phyloP scores from a whole-genome alignment of 1,140 invertebrate genomes.

The Temnothorax longispinosus region DNA sequence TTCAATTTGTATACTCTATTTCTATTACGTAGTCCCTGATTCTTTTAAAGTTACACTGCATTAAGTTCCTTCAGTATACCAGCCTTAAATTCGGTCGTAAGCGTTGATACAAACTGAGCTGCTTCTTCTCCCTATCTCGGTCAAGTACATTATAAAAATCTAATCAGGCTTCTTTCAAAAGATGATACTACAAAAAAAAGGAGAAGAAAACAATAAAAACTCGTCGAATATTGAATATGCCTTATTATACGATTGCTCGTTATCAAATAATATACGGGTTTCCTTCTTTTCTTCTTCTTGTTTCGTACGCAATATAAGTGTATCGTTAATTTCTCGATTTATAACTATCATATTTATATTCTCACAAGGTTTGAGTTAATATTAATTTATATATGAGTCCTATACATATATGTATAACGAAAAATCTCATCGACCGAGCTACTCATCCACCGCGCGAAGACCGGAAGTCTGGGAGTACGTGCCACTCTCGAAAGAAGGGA shows the following conservation, averaged over 20 bases:
- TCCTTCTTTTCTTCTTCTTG: conserved; percentile 65
- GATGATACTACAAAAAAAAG: conserved; percentile 66
- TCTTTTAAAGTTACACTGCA: conserved; percentile 53
- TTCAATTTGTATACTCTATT: conserved; percentile 56
- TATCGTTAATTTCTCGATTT: conserved; percentile 69
- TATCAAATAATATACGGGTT: conserved; percentile 78
- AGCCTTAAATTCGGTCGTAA: conserved; percentile 64
- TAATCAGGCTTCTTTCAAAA: conserved; percentile 79
- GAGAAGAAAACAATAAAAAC: conserved; percentile 67
- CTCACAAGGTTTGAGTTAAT: conserved; percentile 75
- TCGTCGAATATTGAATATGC: conserved; percentile 75
- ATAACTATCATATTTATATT: conserved; percentile 75
- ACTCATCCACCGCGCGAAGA: conserved; percentile 52
- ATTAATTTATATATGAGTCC: conserved; percentile 73
- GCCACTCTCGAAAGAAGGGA: neutral
- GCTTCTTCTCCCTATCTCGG: conserved; percentile 56
- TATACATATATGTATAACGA: conserved; percentile 58
- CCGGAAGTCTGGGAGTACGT: neutral
- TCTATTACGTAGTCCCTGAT: conserved; percentile 51
- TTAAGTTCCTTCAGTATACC: conserved; percentile 60
- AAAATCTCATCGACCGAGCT: conserved; percentile 27
- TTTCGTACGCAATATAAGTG: conserved; percentile 72
- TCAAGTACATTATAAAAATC: conserved; percentile 78
- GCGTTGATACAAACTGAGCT: conserved; percentile 74
- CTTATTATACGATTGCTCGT: conserved; percentile 67